phyloP scores from a whole-genome alignment of 2,113 vertebrate genomes.

The Ailurus styani region DNA sequence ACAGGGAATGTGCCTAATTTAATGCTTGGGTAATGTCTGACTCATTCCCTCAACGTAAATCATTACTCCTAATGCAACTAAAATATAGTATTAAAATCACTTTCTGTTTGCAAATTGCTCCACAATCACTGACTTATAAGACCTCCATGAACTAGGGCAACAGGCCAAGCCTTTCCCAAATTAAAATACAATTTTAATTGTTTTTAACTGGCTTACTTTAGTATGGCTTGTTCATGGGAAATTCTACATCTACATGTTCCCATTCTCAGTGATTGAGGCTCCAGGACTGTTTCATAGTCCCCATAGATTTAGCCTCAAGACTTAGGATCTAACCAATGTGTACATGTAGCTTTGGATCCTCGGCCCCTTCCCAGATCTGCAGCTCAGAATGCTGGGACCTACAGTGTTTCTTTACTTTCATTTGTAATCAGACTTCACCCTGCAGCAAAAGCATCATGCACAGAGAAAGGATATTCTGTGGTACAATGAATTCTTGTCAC shows the following conservation, averaged over 20 bases:
- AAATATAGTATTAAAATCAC: conserved; percentile 50
- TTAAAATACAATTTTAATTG: conserved; percentile 50
- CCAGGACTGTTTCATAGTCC: background rate
- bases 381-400: background rate
- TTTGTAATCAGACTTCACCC: conserved; percentile 1
- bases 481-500: conserved; percentile 12
- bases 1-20: conserved; percentile 26
- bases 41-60: conserved; percentile 29
- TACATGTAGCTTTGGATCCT: background rate
- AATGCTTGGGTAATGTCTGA: conserved; percentile 29
- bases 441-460: conserved; percentile 21
- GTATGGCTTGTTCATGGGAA: conserved; percentile 41
- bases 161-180: conserved; percentile 25
- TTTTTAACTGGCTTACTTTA: conserved; percentile 12
- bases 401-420: background rate
- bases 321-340: background rate
- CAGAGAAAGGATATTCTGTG: background rate
- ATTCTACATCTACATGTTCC: conserved; percentile 3
- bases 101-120: conserved; percentile 43
- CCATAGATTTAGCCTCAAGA: background rate
- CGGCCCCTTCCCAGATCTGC: background rate
- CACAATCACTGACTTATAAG: conserved; percentile 37
- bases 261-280: conserved; percentile 29
- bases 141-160: conserved; percentile 13
- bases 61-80: conserved; percentile 33